Percentiles rank a stretch among this genome's conserved stretches.
Evolutionary conservation across 2,797 vertebrate species (phyloP).

Genomic region (Clarias laeviceps): DNA sequence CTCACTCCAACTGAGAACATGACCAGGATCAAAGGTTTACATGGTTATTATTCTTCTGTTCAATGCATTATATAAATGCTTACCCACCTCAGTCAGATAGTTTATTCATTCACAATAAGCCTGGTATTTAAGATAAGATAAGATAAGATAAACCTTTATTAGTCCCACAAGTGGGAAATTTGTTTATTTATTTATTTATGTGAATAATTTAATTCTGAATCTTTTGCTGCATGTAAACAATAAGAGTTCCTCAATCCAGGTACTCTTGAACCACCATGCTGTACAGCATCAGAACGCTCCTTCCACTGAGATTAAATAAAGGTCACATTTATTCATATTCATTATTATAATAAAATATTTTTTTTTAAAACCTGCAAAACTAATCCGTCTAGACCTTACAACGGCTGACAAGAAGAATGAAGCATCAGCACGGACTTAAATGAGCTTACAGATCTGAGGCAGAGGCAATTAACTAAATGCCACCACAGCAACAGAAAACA

Average conservation of each 20-base stretch:
- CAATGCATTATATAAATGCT: too few species aligned
- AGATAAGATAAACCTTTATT: too few species aligned
- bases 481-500: conserved; percentile 1
- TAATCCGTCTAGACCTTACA: not conserved
- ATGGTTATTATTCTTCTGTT: conserved; percentile 8
- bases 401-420: not conserved
- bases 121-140: too few species aligned
- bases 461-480: not conserved
- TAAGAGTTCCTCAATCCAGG: not conserved
- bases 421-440: not conserved
- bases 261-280: not conserved
- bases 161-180: too few species aligned
- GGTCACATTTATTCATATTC: too few species aligned
- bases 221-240: not conserved
- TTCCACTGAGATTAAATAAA: too few species aligned
- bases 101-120: not conserved
- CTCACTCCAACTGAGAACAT: not conserved
- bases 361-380: too few species aligned
- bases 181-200: too few species aligned
- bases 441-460: conserved; percentile 1
- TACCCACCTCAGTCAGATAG: too few species aligned
- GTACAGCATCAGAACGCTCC: not conserved
- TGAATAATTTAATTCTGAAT: not conserved
- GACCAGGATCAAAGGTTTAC: not conserved
- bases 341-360: not conserved